Evolutionary conservation across 2,113 vertebrate genomes (phyloP), one percentile per base, ranked within the genome.

Genomic region (Condylura cristata): DNA sequence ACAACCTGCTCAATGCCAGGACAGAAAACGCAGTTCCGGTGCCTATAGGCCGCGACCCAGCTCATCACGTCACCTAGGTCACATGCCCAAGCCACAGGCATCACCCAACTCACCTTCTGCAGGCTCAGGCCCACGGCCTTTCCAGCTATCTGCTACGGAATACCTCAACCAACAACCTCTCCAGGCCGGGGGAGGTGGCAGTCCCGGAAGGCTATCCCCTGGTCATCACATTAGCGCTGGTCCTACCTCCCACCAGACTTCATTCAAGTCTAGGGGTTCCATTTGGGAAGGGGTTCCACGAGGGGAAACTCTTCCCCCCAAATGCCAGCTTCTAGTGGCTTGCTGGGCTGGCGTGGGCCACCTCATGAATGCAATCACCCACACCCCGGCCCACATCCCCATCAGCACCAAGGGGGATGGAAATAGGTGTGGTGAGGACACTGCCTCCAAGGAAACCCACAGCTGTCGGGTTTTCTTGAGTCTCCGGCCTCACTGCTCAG

Each of bases 331-430:
- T 11, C 13, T 14, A 1, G 41, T 0, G 41, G 18, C 9, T 3
- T 4, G 18, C n/a, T 1, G 28, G 28, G 53, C 16, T 1, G 11
- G 44, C 6, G 0, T 1, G 0, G 8, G 6, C 44, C 28, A 44
- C 22, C 60, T 17, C 37, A n/a, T 14, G 2, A 61, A 11, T 1
- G n/a, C 24, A 7, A 61, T 3, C 0, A 0, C 1, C 7, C 8
- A 5, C 37, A 2, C 22, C 17, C 65, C 22, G 4, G 22, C 20
- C 70, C 94, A 46, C 30, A 4, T 10, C 58, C 41, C 61, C 1
- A 0, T 65, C 37, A 17, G 32, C 20, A 8, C 61, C 10, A 10
- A 0, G 34, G 30, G 0, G 7, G 44, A 2, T 0, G 22, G 2
- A 8, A 22, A 9, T 1, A 0, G 44, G 20, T 16, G 16, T 0